Conservation (phyloP, 2,113 vertebrate genomes). For the Bettongia penicillata region DNA sequence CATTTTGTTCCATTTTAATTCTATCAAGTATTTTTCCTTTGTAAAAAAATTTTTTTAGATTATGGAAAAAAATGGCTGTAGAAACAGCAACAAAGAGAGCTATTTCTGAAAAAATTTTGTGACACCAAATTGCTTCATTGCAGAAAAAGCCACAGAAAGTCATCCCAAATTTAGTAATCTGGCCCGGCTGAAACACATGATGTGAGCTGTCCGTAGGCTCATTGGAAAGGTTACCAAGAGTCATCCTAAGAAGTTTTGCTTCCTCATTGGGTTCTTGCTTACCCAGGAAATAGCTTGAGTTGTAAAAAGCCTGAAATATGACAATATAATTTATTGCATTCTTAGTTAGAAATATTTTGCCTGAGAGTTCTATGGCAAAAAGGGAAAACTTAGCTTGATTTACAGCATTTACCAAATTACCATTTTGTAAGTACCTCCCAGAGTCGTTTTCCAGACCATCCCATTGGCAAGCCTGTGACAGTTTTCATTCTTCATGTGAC, state of each 20-base stretch:
- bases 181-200: constrained; percentile 84
- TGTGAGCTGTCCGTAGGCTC: constrained; percentile 83
- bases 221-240: constrained; percentile 76
- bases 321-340: constrained; percentile 51
- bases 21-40: constrained; percentile 37
- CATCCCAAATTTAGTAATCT: constrained; percentile 86
- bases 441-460: constrained; percentile 36
- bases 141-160: constrained; percentile 86
- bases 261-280: constrained; percentile 74
- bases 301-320: constrained; percentile 54
- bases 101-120: constrained; percentile 61
- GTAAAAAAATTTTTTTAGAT: constrained; percentile 29
- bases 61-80: constrained; percentile 39
- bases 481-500: constrained; percentile 19
- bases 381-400: constrained; percentile 61
- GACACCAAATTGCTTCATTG: constrained; percentile 74
- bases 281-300: constrained; percentile 47
- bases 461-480: constrained; percentile 6
- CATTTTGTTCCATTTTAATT: constrained; percentile 40
- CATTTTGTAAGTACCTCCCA: not conserved
- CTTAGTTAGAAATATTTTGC: constrained; percentile 57
- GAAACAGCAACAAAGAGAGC: constrained; percentile 21
- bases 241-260: constrained; percentile 72
- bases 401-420: not conserved
- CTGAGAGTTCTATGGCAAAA: constrained; percentile 41